These are phyloP conservation scores for Montipora capricornis DNA, from an alignment of 64 coral and sea anemone species.

Conservation along the genomic window DNA sequence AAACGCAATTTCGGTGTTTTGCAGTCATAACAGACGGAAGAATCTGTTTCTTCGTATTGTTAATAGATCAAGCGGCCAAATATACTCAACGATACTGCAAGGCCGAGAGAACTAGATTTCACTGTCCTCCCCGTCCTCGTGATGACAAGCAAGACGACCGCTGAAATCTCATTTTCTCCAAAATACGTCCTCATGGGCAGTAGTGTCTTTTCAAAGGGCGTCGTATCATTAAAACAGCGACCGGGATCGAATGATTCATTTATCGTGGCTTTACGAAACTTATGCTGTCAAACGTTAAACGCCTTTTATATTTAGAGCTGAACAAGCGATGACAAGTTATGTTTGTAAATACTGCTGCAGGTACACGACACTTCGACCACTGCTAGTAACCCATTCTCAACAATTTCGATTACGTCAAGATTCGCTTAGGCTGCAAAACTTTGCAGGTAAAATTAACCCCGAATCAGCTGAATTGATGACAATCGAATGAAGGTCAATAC, in stretches of 20 bases:
- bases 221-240: neutral
- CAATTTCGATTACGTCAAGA: neutral
- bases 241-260: neutral
- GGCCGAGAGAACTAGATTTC: neutral
- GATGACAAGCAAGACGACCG: conserved; percentile 21
- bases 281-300: neutral
- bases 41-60: no score
- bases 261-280: neutral
- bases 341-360: conserved; percentile 17
- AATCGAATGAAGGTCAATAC: conserved; percentile 7
- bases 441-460: neutral
- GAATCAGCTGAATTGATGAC: neutral
- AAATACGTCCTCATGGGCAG: neutral
- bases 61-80: neutral
- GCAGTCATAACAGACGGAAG: no score
- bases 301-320: conserved; percentile 3
- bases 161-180: conserved; percentile 19
- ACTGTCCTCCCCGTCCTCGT: neutral
- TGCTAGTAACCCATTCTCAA: neutral
- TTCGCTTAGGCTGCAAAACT: neutral
- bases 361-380: neutral
- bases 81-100: neutral
- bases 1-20: neutral
- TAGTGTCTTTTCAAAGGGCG: neutral
- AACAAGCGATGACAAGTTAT: conserved; percentile 2